These are phyloP conservation scores for Dendrolimus houi DNA, from an alignment of 2,888 invertebrate genomes.

Conservation along the genomic window DNA sequence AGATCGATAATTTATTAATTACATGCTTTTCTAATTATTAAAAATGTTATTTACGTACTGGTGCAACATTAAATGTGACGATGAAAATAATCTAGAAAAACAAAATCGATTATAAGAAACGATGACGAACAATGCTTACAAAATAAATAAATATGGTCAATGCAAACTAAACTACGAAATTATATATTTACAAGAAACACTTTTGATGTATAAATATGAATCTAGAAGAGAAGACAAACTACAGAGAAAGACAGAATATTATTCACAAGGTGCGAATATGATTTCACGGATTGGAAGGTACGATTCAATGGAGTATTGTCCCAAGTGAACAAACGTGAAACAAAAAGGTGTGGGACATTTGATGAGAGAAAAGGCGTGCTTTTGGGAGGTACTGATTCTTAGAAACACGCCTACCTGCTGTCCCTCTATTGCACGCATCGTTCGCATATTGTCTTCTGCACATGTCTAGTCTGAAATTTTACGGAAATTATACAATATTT, in stretches of 20 bases:
- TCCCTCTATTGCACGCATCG: slow-evolving; percentile 98
- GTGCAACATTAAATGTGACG: not conserved
- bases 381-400: slow-evolving; percentile 43
- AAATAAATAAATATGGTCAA: slow-evolving; percentile 16
- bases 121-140: slow-evolving; percentile 14
- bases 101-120: slow-evolving; percentile 1
- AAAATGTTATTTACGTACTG: not conserved
- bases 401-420: slow-evolving; percentile 90
- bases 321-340: slow-evolving; percentile 47
- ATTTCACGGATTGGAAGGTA: slow-evolving; percentile 32
- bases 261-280: slow-evolving; percentile 72
- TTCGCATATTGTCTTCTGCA: slow-evolving; percentile 96
- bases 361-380: slow-evolving; percentile 64
- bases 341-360: slow-evolving; percentile 48
- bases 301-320: slow-evolving; percentile 41
- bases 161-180: slow-evolving; percentile 25
- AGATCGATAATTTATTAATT: too few species aligned
- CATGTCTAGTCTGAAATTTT: slow-evolving; percentile 97
- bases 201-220: slow-evolving; percentile 17
- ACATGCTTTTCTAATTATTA: not conserved
- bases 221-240: slow-evolving; percentile 31
- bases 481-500: slow-evolving; percentile 69
- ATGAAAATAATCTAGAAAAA: not conserved
- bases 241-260: slow-evolving; percentile 57
- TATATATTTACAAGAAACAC: slow-evolving; percentile 17